These are phyloP conservation scores for Apis florea DNA, from an alignment of 1,140 invertebrate species.

Conservation along the genomic window DNA sequence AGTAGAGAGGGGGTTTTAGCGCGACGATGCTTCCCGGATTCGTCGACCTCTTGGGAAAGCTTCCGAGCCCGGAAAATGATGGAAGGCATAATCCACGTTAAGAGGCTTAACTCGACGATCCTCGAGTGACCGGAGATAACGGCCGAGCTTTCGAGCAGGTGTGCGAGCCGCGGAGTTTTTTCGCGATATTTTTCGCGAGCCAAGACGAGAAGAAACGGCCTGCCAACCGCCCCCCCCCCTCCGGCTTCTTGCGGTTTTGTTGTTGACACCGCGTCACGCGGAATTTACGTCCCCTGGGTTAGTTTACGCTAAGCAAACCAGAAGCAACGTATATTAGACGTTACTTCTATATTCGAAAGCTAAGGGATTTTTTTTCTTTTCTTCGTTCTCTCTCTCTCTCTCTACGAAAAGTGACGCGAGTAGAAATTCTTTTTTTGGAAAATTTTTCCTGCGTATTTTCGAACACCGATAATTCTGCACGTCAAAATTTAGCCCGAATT, in stretches of 20 bases:
- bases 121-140: constrained; percentile 65
- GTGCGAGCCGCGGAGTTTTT: constrained; percentile 30
- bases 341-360: background rate
- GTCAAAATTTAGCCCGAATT: no score
- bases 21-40: constrained; percentile 49
- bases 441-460: no score
- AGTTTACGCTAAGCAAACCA: background rate
- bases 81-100: constrained; percentile 64
- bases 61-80: constrained; percentile 49
- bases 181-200: constrained; percentile 26
- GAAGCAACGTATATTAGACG: background rate
- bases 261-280: background rate
- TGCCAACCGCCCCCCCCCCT: no score
- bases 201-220: constrained; percentile 15
- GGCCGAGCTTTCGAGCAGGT: constrained; percentile 20
- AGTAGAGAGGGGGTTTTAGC: background rate
- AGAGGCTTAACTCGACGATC: constrained; percentile 66
- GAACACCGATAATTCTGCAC: no score
- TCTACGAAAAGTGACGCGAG: no score
- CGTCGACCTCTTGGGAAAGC: constrained; percentile 16
- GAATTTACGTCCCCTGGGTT: background rate
- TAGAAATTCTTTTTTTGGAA: no score
- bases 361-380: no score
- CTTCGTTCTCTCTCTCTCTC: no score
- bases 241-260: background rate